Evolutionary conservation across 2,113 vertebrate species (phyloP).

Genomic region (Amazona vittata): DNA sequence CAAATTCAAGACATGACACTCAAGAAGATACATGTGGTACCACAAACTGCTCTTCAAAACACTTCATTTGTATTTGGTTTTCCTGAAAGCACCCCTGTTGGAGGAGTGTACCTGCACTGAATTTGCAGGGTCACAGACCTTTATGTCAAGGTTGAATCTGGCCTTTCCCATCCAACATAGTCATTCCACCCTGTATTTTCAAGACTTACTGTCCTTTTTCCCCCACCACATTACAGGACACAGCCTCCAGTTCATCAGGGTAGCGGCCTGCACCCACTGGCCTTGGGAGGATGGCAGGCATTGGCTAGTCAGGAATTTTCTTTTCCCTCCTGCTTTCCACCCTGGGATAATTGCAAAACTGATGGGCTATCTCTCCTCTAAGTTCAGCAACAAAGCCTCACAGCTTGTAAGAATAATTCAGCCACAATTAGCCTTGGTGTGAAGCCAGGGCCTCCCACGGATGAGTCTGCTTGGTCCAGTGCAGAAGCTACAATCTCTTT

Average conservation of each 20-base stretch:
- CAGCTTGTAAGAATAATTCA: constrained; percentile 32
- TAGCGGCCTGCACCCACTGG: not conserved
- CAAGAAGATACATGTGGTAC: not conserved
- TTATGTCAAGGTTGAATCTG: not conserved
- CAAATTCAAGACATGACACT: not conserved
- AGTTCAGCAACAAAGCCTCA: constrained; percentile 13
- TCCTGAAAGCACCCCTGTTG: not conserved
- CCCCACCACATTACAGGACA: not conserved
- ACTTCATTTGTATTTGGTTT: not conserved
- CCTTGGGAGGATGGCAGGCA: not conserved
- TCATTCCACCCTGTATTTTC: not conserved
- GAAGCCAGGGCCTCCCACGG: constrained; percentile 61
- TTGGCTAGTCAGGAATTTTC: not conserved
- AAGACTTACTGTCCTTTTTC: not conserved
- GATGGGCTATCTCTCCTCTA: constrained; percentile 8
- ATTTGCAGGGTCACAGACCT: not conserved
- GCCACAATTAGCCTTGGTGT: constrained; percentile 22
- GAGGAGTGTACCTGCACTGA: not conserved
- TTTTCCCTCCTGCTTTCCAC: not conserved
- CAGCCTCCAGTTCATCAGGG: not conserved
- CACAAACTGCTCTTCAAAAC: not conserved
- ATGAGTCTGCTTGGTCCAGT: constrained; percentile 7
- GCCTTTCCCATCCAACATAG: not conserved
- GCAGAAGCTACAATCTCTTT: constrained; percentile 53
- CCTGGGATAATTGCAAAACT: not conserved